phyloP scores from a whole-genome alignment of 35 echinoderm and acorn worm species.

The Stichopus chloronotus region DNA sequence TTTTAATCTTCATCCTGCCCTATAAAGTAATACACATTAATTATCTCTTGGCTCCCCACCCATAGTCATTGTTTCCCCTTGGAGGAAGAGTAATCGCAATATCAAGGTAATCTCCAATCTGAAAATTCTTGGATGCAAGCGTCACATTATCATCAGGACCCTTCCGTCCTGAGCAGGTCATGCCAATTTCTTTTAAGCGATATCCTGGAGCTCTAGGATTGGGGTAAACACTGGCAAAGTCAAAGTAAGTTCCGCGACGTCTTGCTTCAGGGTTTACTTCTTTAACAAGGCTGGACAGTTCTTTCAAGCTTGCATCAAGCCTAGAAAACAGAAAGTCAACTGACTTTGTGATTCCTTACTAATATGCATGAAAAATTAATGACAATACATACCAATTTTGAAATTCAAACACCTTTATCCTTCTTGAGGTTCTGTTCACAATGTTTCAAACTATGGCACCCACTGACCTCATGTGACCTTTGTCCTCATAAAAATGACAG shows the following conservation, averaged over 20 bases:
- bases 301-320: slow-evolving; percentile 93
- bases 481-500: too few species aligned
- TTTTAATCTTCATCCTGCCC: neutral
- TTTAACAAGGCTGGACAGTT: slow-evolving; percentile 93
- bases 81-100: slow-evolving; percentile 92
- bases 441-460: too few species aligned
- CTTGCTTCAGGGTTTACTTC: slow-evolving; percentile 97
- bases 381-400: too few species aligned
- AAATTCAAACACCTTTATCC: too few species aligned
- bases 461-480: too few species aligned
- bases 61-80: slow-evolving; percentile 55
- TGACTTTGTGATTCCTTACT: too few species aligned
- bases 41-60: slow-evolving; percentile 30
- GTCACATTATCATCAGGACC: slow-evolving; percentile 90
- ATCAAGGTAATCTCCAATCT: slow-evolving; percentile 96
- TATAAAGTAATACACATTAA: neutral
- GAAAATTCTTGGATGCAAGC: slow-evolving; percentile 70
- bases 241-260: slow-evolving; percentile 88
- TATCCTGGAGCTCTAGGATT: slow-evolving; percentile 60
- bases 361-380: too few species aligned
- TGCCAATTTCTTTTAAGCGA: slow-evolving; percentile 89
- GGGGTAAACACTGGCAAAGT: slow-evolving; percentile 90
- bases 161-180: slow-evolving; percentile 96
- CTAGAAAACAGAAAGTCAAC: slow-evolving; percentile 8
- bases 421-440: too few species aligned